Evolutionary conservation across 2,113 vertebrate genomes (phyloP).

Genomic region (Ochotona curzoniae): DNA sequence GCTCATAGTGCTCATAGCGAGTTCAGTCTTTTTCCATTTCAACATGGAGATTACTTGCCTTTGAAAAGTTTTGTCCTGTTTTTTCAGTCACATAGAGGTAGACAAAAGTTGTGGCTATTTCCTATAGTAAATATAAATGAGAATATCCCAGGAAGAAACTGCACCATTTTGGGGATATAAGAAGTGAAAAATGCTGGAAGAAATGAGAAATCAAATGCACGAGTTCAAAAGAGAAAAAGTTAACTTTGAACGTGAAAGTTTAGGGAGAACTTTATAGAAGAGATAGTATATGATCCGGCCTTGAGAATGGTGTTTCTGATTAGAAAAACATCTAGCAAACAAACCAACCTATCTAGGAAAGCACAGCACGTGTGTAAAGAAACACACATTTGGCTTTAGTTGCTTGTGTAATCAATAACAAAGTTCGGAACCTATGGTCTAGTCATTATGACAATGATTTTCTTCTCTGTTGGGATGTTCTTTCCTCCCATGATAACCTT

Average conservation of each 20-base stretch:
- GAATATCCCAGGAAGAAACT: background rate
- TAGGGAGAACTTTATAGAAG: background rate
- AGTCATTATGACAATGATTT: background rate
- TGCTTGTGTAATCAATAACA: background rate
- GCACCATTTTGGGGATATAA: background rate
- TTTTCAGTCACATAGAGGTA: background rate
- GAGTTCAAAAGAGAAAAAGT: background rate
- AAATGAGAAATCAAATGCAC: background rate
- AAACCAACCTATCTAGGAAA: background rate
- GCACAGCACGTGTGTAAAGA: background rate
- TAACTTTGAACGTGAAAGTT: background rate
- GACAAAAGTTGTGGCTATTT: background rate
- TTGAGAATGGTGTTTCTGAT: background rate
- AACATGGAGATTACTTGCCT: background rate
- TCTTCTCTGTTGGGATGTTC: background rate
- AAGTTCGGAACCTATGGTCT: background rate
- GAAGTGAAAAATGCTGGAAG: background rate
- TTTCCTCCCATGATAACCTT: background rate
- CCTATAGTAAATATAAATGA: background rate
- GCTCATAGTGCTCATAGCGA: too few species aligned
- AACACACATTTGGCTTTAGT: background rate
- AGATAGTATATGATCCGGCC: background rate
- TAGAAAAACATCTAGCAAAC: background rate
- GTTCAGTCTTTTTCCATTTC: background rate
- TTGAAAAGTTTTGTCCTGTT: background rate